These are phyloP conservation scores for Saccostrea cuccullata DNA, from an alignment of 1,140 invertebrate species.

Conservation along the genomic window DNA sequence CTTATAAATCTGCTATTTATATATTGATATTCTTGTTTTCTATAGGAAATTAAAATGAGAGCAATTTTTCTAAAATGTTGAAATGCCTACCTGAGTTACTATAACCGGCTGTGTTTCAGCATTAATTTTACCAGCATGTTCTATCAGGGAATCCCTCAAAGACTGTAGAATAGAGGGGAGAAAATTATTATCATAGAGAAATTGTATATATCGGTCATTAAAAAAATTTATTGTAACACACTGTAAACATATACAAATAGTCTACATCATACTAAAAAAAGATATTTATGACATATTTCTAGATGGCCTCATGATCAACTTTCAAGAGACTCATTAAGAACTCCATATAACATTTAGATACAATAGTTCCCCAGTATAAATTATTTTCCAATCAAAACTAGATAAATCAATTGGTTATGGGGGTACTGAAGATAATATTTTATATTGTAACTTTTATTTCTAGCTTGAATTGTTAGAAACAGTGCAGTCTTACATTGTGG, in stretches of 20 bases:
- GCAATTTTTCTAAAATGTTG: neutral
- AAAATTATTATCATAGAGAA: neutral
- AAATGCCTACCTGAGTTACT: conserved; percentile 86
- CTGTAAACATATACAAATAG: neutral
- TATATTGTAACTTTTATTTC: too few species aligned
- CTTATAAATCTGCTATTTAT: neutral
- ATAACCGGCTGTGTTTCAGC: conserved; percentile 90
- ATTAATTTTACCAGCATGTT: conserved; percentile 92
- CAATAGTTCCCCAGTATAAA: too few species aligned
- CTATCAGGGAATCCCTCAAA: conserved; percentile 93
- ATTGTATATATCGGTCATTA: neutral
- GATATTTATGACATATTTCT: neutral
- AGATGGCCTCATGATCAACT: too few species aligned
- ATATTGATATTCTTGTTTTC: neutral
- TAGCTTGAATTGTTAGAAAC: too few species aligned
- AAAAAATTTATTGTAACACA: neutral
- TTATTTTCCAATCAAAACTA: too few species aligned
- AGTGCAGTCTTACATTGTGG: conserved; percentile 80
- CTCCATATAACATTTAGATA: too few species aligned
- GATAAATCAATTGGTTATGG: too few species aligned
- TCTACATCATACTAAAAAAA: neutral
- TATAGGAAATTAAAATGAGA: neutral
- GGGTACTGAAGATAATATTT: too few species aligned
- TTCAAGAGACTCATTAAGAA: too few species aligned
- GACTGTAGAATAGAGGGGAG: conserved; percentile 79